These are phyloP conservation scores for Mylabris sibirica DNA, from an alignment of 2,888 invertebrate genomes.

Conservation along the genomic window DNA sequence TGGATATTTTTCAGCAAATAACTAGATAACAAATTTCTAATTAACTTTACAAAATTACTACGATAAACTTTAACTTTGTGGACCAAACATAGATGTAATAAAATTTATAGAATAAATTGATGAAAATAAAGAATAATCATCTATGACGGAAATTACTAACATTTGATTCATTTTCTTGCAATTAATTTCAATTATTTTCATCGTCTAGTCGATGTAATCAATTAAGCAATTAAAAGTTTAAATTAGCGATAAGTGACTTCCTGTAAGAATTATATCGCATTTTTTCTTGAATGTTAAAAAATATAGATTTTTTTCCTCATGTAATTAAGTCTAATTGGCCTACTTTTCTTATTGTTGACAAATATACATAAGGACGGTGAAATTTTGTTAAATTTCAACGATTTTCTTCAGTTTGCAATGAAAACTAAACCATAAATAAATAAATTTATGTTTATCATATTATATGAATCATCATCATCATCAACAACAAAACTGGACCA, in stretches of 20 bases:
- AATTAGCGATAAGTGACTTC: neutral
- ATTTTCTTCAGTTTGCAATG: too few relatives aligned
- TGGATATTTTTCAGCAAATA: too few relatives aligned
- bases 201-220: neutral
- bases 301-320: neutral
- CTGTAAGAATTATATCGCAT: neutral
- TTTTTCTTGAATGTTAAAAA: too few relatives aligned
- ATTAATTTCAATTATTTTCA: neutral
- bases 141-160: neutral
- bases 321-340: too few relatives aligned
- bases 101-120: too few relatives aligned
- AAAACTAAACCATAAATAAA: too few relatives aligned
- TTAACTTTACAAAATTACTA: neutral
- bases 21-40: neutral
- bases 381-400: too few relatives aligned
- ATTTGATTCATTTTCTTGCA: neutral
- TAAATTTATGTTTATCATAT: neutral
- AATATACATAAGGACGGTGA: too few relatives aligned
- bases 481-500: neutral
- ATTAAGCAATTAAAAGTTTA: neutral
- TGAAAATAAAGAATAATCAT: neutral
- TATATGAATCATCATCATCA: constrained; percentile 1
- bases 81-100: too few relatives aligned
- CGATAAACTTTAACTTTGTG: too few relatives aligned
- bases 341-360: too few relatives aligned